Base-by-base conservation (phyloP, 2,113 vertebrate genomes). In the Pseudonaja textilis region DNA sequence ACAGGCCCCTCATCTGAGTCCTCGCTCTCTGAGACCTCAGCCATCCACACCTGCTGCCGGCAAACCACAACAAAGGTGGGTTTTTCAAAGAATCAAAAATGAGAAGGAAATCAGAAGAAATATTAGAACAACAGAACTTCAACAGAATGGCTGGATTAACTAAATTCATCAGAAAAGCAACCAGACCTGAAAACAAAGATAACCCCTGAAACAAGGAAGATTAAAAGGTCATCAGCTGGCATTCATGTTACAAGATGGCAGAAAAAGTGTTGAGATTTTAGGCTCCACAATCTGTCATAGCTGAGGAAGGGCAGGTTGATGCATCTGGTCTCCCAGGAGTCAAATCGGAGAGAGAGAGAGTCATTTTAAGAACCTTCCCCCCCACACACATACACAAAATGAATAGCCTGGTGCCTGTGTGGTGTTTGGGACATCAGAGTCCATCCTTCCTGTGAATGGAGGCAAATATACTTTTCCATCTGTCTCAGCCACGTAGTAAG, bases 311-410 rank as follows among this genome's bases (percentile, higher is more conserved):
- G n/a, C 69, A 18, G 69, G 5, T 16, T 3, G n/a, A 18, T 18
- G 69, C n/a, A 16, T 34, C 69, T 34, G 34, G n/a, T 34, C n/a
- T 34, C 14, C 64, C 1, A 74, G n/a, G 14, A 74, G n/a, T 6
- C 29, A n/a, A 34, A n/a, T n/a, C 18, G n/a, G n/a, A 74, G 69
- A 74, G 64, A 74, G 64, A 34, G n/a, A 7, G 64, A 74, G n/a
- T 74, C 69, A 18, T 34, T 34, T 34, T 34, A 34, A n/a, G 69
- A 34, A 34, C 8, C 59, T 3, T 2, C 2, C 22, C 57, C 3
- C 57, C 23, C 22, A 2, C 1, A 0, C 0, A 9, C 3, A 0
- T 0, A 9, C 3, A 61, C 6, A 18, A 74, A 34, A 3, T 74
- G n/a, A 18, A 34, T 18, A 18, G 69, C 14, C 64, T 20, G n/a